These are phyloP conservation scores for Bombyx mandarina DNA, from an alignment of 1,140 invertebrate species.

Conservation along the genomic window DNA sequence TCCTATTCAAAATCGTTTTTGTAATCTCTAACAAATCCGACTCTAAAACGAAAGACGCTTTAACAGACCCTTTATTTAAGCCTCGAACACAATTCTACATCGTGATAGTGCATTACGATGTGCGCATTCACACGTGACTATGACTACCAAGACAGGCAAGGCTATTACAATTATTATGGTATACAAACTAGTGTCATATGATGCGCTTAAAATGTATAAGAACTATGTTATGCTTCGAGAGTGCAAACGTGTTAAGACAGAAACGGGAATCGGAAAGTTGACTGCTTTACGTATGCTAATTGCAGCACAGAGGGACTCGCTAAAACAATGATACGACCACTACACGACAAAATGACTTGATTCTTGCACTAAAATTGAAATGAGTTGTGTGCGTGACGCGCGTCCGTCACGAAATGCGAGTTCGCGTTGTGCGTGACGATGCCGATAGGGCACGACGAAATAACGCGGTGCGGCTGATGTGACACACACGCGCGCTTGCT, in stretches of 20 bases:
- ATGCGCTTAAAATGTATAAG: no score
- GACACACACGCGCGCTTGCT: slow-evolving; percentile 4
- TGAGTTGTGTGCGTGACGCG: slow-evolving; percentile 26
- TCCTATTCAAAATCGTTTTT: no score
- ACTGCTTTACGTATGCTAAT: slow-evolving; percentile 9
- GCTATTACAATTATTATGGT: not conserved
- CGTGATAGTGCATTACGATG: slow-evolving; percentile 18
- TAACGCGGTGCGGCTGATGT: slow-evolving; percentile 11
- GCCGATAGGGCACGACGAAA: slow-evolving; percentile 5
- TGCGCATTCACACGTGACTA: slow-evolving; percentile 21
- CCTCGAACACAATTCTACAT: slow-evolving; percentile 20
- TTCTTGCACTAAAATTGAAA: slow-evolving; percentile 27
- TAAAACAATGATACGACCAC: slow-evolving; percentile 20
- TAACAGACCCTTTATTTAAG: slow-evolving; percentile 13
- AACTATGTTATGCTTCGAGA: slow-evolving; percentile 17
- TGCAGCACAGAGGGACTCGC: slow-evolving; percentile 10
- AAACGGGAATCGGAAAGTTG: slow-evolving; percentile 16
- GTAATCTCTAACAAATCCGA: not conserved
- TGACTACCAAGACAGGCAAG: not conserved
- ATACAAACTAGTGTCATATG: slow-evolving; percentile 18
- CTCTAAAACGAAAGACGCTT: slow-evolving; percentile 16
- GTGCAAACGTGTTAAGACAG: slow-evolving; percentile 18
- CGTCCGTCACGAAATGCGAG: slow-evolving; percentile 23
- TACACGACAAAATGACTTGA: slow-evolving; percentile 14
- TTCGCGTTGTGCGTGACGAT: slow-evolving; percentile 17